phyloP scores from a whole-genome alignment of 2,113 vertebrate genomes.

The Psittacus erithacus region DNA sequence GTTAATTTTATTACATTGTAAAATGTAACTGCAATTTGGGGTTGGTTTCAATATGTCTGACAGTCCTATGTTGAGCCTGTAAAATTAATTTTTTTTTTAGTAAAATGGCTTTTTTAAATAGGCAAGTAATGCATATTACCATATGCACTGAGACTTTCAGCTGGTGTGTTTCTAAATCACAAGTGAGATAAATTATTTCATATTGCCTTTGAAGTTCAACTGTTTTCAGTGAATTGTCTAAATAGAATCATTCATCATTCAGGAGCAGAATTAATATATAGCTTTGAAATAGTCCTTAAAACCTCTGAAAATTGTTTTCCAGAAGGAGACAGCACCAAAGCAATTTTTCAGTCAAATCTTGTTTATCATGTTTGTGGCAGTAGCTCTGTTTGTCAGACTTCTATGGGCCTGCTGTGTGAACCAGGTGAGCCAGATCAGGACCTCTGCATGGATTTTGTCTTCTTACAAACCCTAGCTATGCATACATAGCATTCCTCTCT shows the following conservation, averaged over 20 bases:
- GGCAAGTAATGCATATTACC: neutral
- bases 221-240: slow-evolving; percentile 46
- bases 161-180: slow-evolving; percentile 3
- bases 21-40: neutral
- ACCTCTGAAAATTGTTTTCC: neutral
- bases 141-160: neutral
- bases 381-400: neutral
- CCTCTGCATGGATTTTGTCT: neutral
- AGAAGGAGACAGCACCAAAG: neutral
- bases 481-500: neutral
- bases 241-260: slow-evolving; percentile 17
- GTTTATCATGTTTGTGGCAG: neutral
- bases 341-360: slow-evolving; percentile 29
- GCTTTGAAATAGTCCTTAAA: neutral
- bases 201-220: slow-evolving; percentile 20
- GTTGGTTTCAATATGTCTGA: neutral
- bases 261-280: slow-evolving; percentile 23
- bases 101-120: neutral
- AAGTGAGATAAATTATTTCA: neutral
- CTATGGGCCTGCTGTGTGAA: neutral
- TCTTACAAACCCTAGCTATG: neutral
- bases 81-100: neutral
- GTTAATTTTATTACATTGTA: neutral
- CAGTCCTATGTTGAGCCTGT: neutral
- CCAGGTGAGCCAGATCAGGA: slow-evolving; percentile 12